These are phyloP conservation scores for Selenia dentaria DNA, from an alignment of 2,888 invertebrate species.

Conservation along the genomic window DNA sequence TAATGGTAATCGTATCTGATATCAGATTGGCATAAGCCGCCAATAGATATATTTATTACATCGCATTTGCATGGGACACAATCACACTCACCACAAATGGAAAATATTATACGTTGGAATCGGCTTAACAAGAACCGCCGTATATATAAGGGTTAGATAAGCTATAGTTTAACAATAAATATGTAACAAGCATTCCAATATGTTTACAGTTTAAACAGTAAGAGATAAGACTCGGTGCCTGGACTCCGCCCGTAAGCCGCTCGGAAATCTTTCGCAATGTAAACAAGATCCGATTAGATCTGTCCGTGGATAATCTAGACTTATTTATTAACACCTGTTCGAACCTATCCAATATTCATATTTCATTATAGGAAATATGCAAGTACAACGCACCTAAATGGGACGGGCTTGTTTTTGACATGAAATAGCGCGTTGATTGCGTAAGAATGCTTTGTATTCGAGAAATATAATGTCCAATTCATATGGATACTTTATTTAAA, in stretches of 20 bases:
- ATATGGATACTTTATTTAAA: no score
- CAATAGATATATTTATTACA: slow-evolving; percentile 65
- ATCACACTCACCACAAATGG: slow-evolving; percentile 58
- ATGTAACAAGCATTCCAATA: slow-evolving; percentile 63
- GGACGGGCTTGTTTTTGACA: slow-evolving; percentile 24
- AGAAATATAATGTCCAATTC: slow-evolving; percentile 3
- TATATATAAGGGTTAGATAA: slow-evolving; percentile 66
- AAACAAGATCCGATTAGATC: slow-evolving; percentile 79
- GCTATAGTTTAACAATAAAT: slow-evolving; percentile 72
- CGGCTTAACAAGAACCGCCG: slow-evolving; percentile 68
- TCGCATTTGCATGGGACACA: slow-evolving; percentile 69
- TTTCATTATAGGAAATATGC: slow-evolving; percentile 41
- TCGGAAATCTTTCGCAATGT: slow-evolving; percentile 64
- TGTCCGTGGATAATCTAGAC: slow-evolving; percentile 62
- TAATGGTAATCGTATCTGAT: slow-evolving; percentile 66
- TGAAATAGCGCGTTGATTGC: slow-evolving; percentile 27
- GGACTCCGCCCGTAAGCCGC: slow-evolving; percentile 38
- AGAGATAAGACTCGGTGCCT: slow-evolving; percentile 49
- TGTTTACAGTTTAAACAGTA: slow-evolving; percentile 66
- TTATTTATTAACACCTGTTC: slow-evolving; percentile 73
- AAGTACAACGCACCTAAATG: slow-evolving; percentile 34
- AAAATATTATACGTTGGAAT: slow-evolving; percentile 62
- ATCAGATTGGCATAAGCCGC: slow-evolving; percentile 44
- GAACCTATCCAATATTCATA: slow-evolving; percentile 56
- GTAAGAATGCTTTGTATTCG: slow-evolving; percentile 4